Base-by-base conservation (phyloP, 2,113 vertebrate species). In the Callipepla squamata region DNA sequence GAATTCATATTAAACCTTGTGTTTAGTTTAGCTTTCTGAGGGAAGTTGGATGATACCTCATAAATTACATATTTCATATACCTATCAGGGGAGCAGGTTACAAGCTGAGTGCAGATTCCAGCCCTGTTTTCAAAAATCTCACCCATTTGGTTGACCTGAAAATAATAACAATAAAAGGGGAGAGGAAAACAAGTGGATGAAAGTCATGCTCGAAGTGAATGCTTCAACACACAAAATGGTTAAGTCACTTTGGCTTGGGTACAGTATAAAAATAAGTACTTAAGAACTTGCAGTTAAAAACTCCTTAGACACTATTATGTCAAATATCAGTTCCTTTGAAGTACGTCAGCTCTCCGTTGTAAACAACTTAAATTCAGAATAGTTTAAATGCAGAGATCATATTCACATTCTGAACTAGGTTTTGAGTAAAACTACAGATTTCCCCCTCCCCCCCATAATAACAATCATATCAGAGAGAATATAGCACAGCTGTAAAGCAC, bases 21-120 rank as follows among this genome's bases (percentile, higher is more conserved):
- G 45, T 20, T 15, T n/a, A 53, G 0, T 42, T 83, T 87, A 61
- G 13, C 50, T 80, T 95, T 89, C 67, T 59, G 63, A 73, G 70
- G 42, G 63, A 42, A 93, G 59, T 34, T 72, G 40, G 45, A 88
- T 74, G 68, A 48, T 4, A 7, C 72, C 78, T 84, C 66, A 50
- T 85, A 85, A 47, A 77, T 36, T 47, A 44, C 70, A 89, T 42
- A 19, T 58, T 80, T 72, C 69, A 90, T 23, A 21, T 98, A 99
- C 99, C 99, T 94, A 57, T 99, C 99, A 75, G 98, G 97, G 19
- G 99, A 98, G 95, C 99, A 99, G 55, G 98, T 99, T 58, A 98
- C 95, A 51, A 99, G 89, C 92, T 99, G 98, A 40, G 98, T 92
- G 12, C 93, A 97, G 28, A 96, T 90, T 44, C 97, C 98, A 84